phyloP scores from a whole-genome alignment of 2,113 vertebrate species.

The Vicugna pacos region DNA sequence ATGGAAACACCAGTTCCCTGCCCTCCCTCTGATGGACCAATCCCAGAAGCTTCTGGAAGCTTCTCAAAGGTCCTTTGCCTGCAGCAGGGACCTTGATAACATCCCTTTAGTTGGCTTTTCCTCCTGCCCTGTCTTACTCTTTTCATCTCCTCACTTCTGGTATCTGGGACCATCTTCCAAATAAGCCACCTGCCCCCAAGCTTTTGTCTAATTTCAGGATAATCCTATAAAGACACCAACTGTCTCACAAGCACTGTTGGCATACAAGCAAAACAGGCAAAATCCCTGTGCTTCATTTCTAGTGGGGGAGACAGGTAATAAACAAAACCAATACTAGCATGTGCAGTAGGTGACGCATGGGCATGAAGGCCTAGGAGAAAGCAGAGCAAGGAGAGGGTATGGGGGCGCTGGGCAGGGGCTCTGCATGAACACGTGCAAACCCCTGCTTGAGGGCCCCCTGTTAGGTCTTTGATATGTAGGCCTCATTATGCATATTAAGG shows the following conservation, averaged over 20 bases:
- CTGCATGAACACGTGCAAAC: background rate
- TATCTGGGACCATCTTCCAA: background rate
- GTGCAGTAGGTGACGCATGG: background rate
- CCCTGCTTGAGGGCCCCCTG: background rate
- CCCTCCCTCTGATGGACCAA: background rate
- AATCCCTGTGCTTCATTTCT: background rate
- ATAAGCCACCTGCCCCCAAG: background rate
- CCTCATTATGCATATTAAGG: background rate
- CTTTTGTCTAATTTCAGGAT: background rate
- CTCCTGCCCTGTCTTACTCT: background rate
- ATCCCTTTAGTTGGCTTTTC: background rate
- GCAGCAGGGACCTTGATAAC: background rate
- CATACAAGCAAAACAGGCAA: background rate
- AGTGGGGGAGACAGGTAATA: background rate
- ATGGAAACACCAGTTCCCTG: background rate
- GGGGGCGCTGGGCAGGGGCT: background rate
- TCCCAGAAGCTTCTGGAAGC: background rate
- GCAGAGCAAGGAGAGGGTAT: background rate
- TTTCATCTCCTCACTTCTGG: background rate
- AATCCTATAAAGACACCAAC: background rate
- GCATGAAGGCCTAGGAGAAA: background rate
- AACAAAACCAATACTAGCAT: background rate
- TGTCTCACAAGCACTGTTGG: background rate
- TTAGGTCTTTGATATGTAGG: background rate
- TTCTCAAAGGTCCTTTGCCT: background rate